phyloP scores from a whole-genome alignment of 2,797 vertebrate genomes.

The Clarias platycephalus region DNA sequence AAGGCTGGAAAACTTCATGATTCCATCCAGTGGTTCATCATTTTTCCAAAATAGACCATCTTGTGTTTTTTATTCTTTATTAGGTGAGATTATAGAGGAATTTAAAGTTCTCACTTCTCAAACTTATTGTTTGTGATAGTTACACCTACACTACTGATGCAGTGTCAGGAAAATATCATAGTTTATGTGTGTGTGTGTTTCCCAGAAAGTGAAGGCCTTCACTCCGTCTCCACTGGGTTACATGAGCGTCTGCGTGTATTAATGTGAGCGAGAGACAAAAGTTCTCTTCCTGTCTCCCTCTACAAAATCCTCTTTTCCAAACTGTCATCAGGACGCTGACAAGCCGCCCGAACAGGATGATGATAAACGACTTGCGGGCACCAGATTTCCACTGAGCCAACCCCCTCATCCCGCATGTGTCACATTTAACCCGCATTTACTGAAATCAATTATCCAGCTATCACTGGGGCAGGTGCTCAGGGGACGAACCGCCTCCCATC shows the following conservation, averaged over 20 bases:
- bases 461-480: slow-evolving; percentile 76
- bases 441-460: slow-evolving; percentile 89
- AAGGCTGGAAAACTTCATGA: neutral
- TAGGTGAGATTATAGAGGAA: neutral
- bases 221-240: neutral
- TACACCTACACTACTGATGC: neutral
- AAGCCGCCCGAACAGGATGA: slow-evolving; percentile 61
- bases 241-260: slow-evolving; percentile 4
- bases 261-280: slow-evolving; percentile 21
- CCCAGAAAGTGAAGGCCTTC: slow-evolving; percentile 1
- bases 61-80: neutral
- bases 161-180: neutral
- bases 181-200: neutral
- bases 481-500: slow-evolving; percentile 58
- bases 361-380: slow-evolving; percentile 88
- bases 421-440: slow-evolving; percentile 91
- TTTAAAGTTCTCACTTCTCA: neutral
- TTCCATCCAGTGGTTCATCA: neutral
- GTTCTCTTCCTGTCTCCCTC: slow-evolving; percentile 22
- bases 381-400: slow-evolving; percentile 89
- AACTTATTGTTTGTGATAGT: neutral
- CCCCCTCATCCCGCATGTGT: slow-evolving; percentile 72
- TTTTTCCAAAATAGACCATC: neutral
- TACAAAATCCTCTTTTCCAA: slow-evolving; percentile 47
- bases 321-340: slow-evolving; percentile 42